Evolutionary conservation across 2,888 invertebrate genomes (phyloP), one percentile per base, ranked within the genome.

Genomic region (Loripinus fragilis): DNA sequence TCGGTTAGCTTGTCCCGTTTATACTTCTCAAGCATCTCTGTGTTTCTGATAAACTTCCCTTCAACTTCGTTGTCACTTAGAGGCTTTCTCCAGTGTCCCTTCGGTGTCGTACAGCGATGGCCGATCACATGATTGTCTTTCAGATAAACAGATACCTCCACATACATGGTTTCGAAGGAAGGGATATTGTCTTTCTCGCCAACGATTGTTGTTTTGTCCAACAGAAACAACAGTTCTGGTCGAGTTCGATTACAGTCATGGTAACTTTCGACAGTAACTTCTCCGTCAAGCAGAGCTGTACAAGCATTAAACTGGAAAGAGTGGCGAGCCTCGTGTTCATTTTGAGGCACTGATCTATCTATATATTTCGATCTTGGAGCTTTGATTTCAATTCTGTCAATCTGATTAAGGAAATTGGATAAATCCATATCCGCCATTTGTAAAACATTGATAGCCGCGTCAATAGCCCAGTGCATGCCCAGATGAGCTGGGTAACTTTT

Each of bases 381-480:
- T 60, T 74, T 74, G 28, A 89, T 86, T 67, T 78, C 52, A 17
- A 90, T 67, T 3, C 42, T 64, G 70, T 78, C 69, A 25, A 90
- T 67, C 25, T 55, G 42, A 68, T 65, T 73, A 50, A 60, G 78
- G 67, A 66, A 41, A 45, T 74, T 25, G n/a, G 65, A 66, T 67
- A 38, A 35, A 20, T 64, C 12, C 52, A 23, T 52, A 23, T 17
- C n/a, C 25, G 52, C 52, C 23, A 25, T 25, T 25, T 52, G 12
- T 23, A 23, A 25, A 1, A 35, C 41, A 23, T 80, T 78, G 70
- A 87, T 33, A 10, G 88, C 81, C 15, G 90, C 89, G 55, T 90
- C 90, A 8, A 89, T 89, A 15, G 88, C 87, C 90, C 88, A 88
- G 68, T 90, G 88, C 89, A 88, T 89, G n/a, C 87, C 89, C n/a